Evolutionary conservation across 2,113 vertebrate genomes (phyloP).

Genomic region (Sakesphorus luctuosus): DNA sequence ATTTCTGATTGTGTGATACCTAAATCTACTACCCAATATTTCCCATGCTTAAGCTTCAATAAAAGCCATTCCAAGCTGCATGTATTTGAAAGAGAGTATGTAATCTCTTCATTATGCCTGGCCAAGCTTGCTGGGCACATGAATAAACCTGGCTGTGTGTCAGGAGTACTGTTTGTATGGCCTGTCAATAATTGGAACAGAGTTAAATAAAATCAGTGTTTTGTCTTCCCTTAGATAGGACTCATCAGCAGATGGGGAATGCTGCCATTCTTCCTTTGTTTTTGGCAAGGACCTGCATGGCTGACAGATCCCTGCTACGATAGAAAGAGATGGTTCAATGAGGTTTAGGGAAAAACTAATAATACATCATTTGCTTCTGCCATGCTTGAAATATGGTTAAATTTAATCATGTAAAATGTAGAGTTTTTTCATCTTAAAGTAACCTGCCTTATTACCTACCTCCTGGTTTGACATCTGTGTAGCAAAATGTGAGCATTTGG

Average conservation of each 20-base stretch:
- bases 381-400: slow-evolving; percentile 13
- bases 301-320: slow-evolving; percentile 18
- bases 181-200: slow-evolving; percentile 42
- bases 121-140: slow-evolving; percentile 27
- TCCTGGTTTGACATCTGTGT: slow-evolving; percentile 57
- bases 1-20: not conserved
- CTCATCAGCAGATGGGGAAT: slow-evolving; percentile 67
- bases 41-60: slow-evolving; percentile 44
- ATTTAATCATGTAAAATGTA: not conserved
- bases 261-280: slow-evolving; percentile 40
- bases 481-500: not conserved
- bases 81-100: not conserved
- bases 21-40: not conserved
- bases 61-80: slow-evolving; percentile 35
- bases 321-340: slow-evolving; percentile 5
- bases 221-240: slow-evolving; percentile 49
- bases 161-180: slow-evolving; percentile 20
- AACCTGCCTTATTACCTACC: not conserved
- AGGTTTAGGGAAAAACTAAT: slow-evolving; percentile 6
- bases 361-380: not conserved
- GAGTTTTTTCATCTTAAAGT: not conserved
- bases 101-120: slow-evolving; percentile 54
- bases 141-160: slow-evolving; percentile 47
- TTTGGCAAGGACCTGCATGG: slow-evolving; percentile 23
- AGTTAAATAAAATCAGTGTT: slow-evolving; percentile 65